Evolutionary conservation across 2,888 invertebrate genomes (phyloP), one percentile per base, ranked within the genome.

Genomic region (Apoda limacodes): DNA sequence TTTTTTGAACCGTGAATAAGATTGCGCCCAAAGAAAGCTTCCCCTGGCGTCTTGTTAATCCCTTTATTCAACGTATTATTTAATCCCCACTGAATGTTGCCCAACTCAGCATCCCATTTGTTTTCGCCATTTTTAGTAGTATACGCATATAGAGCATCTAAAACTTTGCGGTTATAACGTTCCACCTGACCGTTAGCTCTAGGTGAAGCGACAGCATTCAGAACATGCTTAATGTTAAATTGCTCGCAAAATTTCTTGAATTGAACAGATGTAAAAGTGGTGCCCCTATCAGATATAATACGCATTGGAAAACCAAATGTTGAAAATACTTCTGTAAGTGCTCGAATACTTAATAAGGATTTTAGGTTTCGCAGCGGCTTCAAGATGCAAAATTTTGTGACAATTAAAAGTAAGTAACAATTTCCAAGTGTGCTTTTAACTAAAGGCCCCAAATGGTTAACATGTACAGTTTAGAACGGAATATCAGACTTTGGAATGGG

Each of bases 61-160:
- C 34, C 34, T 14, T 31, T 36, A 22, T 43, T 39, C 2, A 36
- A 3, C 0, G 39, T 43, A 20, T 41, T 41, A 23, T 40, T 44
- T 5, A 41, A n/a, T 9, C 34, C 30, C 32, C 30, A 37, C 25
- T 43, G 41, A 3, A 43, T 17, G 20, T 37, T 35, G 1, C 13
- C 22, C 4, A 42, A 5, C 4, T 22, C 13, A 5, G 9, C 2
- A 20, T 45, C 43, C 40, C 43, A 42, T 23, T 35, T 14, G 10
- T 24, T 26, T 10, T 35, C 28, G 4, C n/a, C 22, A 5, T n/a
- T 6, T 6, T 22, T 9, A 22, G 6, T 4, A 5, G 5, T 22
- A 4, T 6, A 6, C 4, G 22, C 5, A 10, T 7, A 4, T 9
- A 22, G n/a, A n/a, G 22, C 5, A 9, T 22, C n/a, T 5, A 22